Conservation (phyloP, 1,140 invertebrate genomes). For the Cyphomyrmex costatus region DNA sequence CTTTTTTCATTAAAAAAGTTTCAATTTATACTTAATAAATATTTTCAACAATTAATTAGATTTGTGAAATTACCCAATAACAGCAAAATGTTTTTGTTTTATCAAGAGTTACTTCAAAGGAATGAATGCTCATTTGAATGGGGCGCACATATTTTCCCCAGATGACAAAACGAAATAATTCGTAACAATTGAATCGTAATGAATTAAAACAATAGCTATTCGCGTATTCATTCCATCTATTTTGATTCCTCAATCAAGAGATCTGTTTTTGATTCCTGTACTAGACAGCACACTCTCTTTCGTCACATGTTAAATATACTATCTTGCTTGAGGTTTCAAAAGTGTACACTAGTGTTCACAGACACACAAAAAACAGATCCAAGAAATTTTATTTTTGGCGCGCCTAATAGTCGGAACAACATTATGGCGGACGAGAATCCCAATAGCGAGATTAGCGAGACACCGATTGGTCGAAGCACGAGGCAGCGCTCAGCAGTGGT, state of each 20-base stretch:
- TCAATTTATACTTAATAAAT: neutral
- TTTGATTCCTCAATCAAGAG: neutral
- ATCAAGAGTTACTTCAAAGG: neutral
- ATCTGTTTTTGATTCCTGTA: too few species aligned
- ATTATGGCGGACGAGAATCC: neutral
- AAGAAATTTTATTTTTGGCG: neutral
- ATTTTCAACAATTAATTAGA: neutral
- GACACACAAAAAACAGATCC: too few species aligned
- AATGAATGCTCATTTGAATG: neutral
- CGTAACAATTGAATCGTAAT: neutral
- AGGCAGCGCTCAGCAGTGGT: too few species aligned
- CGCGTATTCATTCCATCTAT: neutral
- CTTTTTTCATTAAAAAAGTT: neutral
- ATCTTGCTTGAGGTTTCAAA: too few species aligned
- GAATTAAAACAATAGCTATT: conserved; percentile 1
- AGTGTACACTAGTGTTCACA: too few species aligned
- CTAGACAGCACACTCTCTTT: too few species aligned
- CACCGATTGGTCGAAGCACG: neutral
- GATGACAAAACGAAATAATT: neutral
- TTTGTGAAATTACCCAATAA: neutral
- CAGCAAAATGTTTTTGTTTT: neutral
- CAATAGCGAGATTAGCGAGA: neutral
- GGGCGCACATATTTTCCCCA: neutral
- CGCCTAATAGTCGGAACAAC: neutral
- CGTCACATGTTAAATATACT: too few species aligned